Base-by-base conservation (phyloP, 2,797 vertebrate genomes). In the Acipenser transmontanus region DNA sequence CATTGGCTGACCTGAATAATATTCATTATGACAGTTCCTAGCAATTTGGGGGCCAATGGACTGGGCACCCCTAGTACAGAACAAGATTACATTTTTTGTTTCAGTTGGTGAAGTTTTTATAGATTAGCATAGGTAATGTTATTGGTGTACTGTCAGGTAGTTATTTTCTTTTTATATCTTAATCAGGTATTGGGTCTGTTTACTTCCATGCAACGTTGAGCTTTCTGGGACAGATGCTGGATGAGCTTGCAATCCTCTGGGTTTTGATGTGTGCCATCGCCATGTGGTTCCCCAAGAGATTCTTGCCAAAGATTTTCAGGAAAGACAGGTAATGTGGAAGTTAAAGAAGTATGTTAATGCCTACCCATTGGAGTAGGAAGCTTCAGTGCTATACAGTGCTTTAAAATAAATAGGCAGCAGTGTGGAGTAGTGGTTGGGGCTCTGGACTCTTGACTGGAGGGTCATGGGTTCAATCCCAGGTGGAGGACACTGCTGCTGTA, bases 131-230 rank as follows among this genome's bases (percentile, higher is more conserved):
- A 34, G 52, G n/a, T 11, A 47, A 63, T 68, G 0, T 74, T 61
- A 52, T 2, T 67, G 6, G 50, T 70, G 7, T 69, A 0, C 2
- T 66, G 11, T 7, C 7, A 11, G 7, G 64, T n/a, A 70, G 67
- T n/a, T 51, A 17, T 0, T 68, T 64, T 72, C 10, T 74, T 1
- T 10, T 75, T 48, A 11, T n/a, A 77, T 74, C 72, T 69, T 76
- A 48, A 70, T 74, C 81, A 99, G 97, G 97, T 71, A 98, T 98
- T 63, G 97, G 97, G 62, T 99, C 97, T 0, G 94, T 96, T n/a
- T 99, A 99, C 81, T 99, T 99, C 74, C 97, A 99, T 0, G 97
- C 97, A 66, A 99, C 97, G 0, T 91, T 99, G 74, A 99, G 97
- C 81, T 99, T 99, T 83, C 84, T 99, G 50, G 97, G 96, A 57